Percentiles rank a stretch among this genome's conserved stretches.
phyloP scores from a whole-genome alignment of 2,888 invertebrate species.

The Scaptomyza tumidula region DNA sequence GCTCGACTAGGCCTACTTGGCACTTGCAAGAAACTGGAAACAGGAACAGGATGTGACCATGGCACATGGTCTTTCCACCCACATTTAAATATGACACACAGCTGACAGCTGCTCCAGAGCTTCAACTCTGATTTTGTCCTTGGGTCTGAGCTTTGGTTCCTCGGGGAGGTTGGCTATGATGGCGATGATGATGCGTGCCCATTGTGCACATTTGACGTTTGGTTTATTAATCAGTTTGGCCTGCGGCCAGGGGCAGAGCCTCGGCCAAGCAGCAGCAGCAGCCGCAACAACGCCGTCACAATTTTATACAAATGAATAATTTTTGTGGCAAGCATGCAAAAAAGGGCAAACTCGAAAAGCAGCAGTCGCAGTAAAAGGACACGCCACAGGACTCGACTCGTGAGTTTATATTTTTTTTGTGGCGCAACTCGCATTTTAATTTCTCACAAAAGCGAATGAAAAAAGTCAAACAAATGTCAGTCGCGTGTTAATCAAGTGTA shows the following conservation, averaged over 20 bases:
- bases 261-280: constrained; percentile 44
- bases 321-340: constrained; percentile 52
- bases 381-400: constrained; percentile 22
- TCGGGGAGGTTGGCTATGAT: constrained; percentile 40
- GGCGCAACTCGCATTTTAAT: constrained; percentile 68
- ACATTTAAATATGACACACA: constrained; percentile 82
- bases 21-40: constrained; percentile 52
- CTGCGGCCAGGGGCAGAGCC: constrained; percentile 58
- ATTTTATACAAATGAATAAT: constrained; percentile 80
- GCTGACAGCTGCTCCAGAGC: constrained; percentile 81
- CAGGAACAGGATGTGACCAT: constrained; percentile 67
- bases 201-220: constrained; percentile 83
- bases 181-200: constrained; percentile 65
- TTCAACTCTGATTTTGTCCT: constrained; percentile 17
- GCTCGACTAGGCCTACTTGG: constrained; percentile 56
- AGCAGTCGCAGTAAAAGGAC: constrained; percentile 38
- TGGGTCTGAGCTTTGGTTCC: constrained; percentile 32
- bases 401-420: constrained; percentile 43
- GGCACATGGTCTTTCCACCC: constrained; percentile 17
- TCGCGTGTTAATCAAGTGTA: constrained; percentile 84
- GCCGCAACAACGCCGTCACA: constrained; percentile 47
- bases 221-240: constrained; percentile 85
- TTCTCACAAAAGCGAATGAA: constrained; percentile 64
- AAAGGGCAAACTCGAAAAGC: constrained; percentile 58
- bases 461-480: constrained; percentile 83